These are phyloP conservation scores for Schrankia costaestrigalis DNA, from an alignment of 2,888 invertebrate genomes.

Conservation along the genomic window DNA sequence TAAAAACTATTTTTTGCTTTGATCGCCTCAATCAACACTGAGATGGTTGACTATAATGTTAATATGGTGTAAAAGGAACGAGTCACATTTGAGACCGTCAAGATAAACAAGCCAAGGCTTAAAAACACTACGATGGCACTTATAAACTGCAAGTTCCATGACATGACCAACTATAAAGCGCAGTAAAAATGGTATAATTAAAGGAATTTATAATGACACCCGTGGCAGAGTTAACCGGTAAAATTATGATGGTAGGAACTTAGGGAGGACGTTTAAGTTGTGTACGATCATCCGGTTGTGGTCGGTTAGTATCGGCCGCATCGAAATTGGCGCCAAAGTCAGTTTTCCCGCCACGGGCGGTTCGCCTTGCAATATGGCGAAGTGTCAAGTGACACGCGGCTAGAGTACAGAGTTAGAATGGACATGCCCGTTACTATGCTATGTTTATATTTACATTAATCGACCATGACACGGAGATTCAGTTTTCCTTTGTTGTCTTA, in stretches of 20 bases:
- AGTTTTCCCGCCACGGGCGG: constrained; percentile 75
- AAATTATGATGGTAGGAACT: constrained; percentile 40
- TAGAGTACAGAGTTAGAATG: constrained; percentile 45
- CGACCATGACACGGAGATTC: constrained; percentile 4
- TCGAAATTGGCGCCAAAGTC: constrained; percentile 78
- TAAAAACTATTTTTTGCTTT: too few species aligned
- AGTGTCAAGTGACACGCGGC: constrained; percentile 73
- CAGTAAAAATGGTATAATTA: constrained; percentile 72
- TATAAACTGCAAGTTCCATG: constrained; percentile 50
- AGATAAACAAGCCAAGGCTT: constrained; percentile 56
- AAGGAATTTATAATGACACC: constrained; percentile 70
- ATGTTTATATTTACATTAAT: constrained; percentile 12
- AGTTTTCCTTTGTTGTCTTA: constrained; percentile 6
- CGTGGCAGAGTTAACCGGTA: constrained; percentile 38
- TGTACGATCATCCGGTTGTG: constrained; percentile 38
- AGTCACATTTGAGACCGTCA: constrained; percentile 30
- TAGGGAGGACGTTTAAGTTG: constrained; percentile 17
- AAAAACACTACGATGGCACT: constrained; percentile 53
- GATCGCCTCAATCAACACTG: too few species aligned
- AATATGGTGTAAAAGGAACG: constrained; percentile 17
- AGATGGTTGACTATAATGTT: too few species aligned
- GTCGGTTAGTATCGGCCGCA: constrained; percentile 51
- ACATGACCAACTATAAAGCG: constrained; percentile 50
- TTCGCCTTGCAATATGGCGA: constrained; percentile 78
- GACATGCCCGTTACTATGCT: constrained; percentile 38